Evolutionary conservation across 1,140 invertebrate species (phyloP).

Genomic region (Wiebesia pumilae): DNA sequence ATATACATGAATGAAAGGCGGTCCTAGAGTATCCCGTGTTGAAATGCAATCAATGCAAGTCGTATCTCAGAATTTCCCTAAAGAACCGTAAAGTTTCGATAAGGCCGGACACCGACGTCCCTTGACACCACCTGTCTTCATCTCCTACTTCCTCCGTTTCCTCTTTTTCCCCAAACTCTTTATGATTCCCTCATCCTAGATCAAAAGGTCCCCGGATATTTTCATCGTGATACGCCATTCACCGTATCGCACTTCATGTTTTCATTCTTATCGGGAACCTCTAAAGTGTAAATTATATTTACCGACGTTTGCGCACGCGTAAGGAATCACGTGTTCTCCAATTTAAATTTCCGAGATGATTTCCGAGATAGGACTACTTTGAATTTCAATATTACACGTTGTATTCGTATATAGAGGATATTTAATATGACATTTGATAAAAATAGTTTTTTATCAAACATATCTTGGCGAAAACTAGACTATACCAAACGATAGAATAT

Average conservation of each 20-base stretch:
- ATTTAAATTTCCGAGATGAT: not conserved
- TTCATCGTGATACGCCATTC: not conserved
- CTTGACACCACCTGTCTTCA: slow-evolving; percentile 50
- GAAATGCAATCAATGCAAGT: slow-evolving; percentile 42
- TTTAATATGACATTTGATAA: not conserved
- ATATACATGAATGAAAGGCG: not conserved
- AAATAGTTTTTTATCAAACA: not conserved
- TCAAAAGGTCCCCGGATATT: not conserved
- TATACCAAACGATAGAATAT: not conserved
- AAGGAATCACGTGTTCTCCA: not conserved
- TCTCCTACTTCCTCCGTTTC: not conserved
- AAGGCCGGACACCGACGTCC: slow-evolving; percentile 35
- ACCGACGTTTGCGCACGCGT: not conserved
- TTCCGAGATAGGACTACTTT: not conserved
- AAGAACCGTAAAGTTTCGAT: slow-evolving; percentile 51
- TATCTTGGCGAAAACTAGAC: not conserved
- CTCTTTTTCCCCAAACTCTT: not conserved
- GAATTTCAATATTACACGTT: not conserved
- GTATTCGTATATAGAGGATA: not conserved
- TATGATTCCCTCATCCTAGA: not conserved
- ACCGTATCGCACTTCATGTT: not conserved
- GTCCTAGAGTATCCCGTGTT: not conserved
- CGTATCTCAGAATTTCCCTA: slow-evolving; percentile 46
- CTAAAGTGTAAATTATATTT: not conserved
- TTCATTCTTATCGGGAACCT: not conserved